phyloP scores from a whole-genome alignment of 2,797 vertebrate genomes.

The Lithobates sylvaticus region DNA sequence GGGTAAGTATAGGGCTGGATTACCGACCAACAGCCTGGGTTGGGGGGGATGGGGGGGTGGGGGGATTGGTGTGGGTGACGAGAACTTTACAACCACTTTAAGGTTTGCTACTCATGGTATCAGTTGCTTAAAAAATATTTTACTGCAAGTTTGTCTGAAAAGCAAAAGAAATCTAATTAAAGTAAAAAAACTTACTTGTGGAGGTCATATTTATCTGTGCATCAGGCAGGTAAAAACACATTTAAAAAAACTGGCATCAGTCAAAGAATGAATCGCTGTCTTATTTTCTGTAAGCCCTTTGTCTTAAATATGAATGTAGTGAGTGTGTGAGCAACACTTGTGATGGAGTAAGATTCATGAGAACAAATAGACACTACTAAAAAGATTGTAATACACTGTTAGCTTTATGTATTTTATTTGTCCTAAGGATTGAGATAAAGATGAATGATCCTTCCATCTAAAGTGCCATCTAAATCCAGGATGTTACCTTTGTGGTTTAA shows the following conservation, averaged over 20 bases:
- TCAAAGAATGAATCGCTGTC: constrained; percentile 76
- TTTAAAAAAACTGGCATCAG: constrained; percentile 64
- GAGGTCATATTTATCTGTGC: constrained; percentile 5
- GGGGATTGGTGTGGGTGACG: too few species aligned
- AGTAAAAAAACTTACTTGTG: neutral
- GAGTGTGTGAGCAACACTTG: constrained; percentile 76
- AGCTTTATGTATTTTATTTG: constrained; percentile 39
- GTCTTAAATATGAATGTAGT: constrained; percentile 80
- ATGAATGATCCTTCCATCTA: constrained; percentile 41
- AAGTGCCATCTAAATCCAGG: constrained; percentile 4
- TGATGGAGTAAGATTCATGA: constrained; percentile 82
- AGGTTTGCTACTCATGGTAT: neutral
- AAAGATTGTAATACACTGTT: constrained; percentile 69
- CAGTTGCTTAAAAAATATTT: neutral
- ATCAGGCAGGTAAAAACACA: constrained; percentile 75
- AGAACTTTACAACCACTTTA: too few species aligned
- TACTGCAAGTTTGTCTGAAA: constrained; percentile 10
- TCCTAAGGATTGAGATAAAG: constrained; percentile 28
- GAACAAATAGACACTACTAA: constrained; percentile 79
- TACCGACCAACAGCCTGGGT: too few species aligned
- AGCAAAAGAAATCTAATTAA: neutral
- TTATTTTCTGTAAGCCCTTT: constrained; percentile 70
- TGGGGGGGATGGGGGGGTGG: too few species aligned
- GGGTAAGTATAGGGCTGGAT: too few species aligned
- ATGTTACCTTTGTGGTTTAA: neutral